A percentile compares a stretch with the other conserved stretches of the same genome.
Evolutionary conservation across 2,797 vertebrate genomes (phyloP).

Genomic region (Sphenodon punctatus): DNA sequence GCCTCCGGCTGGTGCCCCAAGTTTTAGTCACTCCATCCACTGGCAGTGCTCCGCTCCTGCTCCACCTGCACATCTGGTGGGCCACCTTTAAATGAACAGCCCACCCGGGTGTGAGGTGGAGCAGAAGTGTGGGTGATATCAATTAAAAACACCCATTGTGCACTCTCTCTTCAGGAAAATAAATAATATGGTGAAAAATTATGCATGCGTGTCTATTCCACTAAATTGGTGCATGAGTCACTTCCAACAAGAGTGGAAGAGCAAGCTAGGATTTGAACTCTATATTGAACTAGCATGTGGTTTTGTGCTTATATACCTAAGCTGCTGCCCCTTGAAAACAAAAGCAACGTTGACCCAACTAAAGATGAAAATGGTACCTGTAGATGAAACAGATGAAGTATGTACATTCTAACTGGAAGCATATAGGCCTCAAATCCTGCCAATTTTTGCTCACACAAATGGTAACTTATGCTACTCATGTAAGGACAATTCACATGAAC

Average conservation of each 20-base stretch:
- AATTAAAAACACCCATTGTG: too few species aligned
- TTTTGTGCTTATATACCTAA: neutral
- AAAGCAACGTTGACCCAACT: neutral
- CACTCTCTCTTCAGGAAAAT: too few species aligned
- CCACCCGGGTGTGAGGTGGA: too few species aligned
- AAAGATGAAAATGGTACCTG: neutral
- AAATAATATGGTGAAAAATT: too few species aligned
- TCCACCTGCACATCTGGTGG: too few species aligned
- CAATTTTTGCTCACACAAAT: rapidly evolving
- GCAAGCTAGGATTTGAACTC: neutral
- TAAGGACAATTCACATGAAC: rapidly evolving
- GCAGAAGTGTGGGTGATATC: too few species aligned
- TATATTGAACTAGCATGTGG: neutral
- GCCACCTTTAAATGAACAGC: too few species aligned
- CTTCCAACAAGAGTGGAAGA: too few species aligned
- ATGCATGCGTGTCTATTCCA: neutral
- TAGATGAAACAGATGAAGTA: neutral
- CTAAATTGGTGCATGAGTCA: neutral
- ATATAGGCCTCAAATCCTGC: rapidly evolving
- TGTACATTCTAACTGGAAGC: neutral
- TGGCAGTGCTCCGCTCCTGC: too few species aligned
- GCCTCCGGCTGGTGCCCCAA: too few species aligned
- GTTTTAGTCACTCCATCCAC: too few species aligned
- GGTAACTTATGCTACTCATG: too few species aligned
- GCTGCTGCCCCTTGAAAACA: neutral